Percentiles rank a stretch among this genome's conserved stretches.
phyloP scores from a whole-genome alignment of 2,797 vertebrate genomes.

The Menidia menidia region DNA sequence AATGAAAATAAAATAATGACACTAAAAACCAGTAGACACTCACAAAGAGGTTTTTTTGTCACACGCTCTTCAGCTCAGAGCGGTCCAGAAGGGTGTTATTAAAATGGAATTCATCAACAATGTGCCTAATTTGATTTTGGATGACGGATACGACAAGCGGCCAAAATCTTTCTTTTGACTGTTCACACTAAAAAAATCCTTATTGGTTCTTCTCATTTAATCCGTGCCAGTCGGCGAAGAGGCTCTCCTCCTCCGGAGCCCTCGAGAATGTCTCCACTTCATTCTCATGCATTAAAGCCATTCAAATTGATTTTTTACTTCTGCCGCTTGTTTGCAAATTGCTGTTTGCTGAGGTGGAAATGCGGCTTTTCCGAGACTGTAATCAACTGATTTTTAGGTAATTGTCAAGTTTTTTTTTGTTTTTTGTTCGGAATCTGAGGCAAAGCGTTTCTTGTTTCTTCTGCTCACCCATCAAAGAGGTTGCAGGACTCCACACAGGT shows the following conservation, averaged over 20 bases:
- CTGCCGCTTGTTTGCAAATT: conserved; percentile 36
- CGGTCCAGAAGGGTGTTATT: conserved; percentile 34
- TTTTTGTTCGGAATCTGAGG: too few species aligned
- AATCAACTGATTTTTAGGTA: conserved; percentile 5
- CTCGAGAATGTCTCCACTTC: conserved; percentile 53
- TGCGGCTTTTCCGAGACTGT: conserved; percentile 3
- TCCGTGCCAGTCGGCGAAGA: conserved; percentile 62
- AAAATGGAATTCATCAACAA: conserved; percentile 37
- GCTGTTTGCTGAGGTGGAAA: conserved; percentile 34
- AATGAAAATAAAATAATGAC: too few species aligned
- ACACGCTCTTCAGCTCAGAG: not conserved
- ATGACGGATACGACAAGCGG: conserved; percentile 28
- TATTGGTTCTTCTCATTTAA: conserved; percentile 68
- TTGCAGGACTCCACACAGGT: conserved; percentile 92
- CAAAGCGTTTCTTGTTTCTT: too few species aligned
- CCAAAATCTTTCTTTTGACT: conserved; percentile 48
- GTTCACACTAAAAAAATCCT: conserved; percentile 42
- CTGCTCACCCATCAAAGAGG: conserved; percentile 90
- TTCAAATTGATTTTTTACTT: conserved; percentile 66
- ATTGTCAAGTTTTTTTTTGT: too few species aligned
- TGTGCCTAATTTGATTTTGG: conserved; percentile 52
- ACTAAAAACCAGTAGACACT: conserved; percentile 24
- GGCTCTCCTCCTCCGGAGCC: conserved; percentile 55
- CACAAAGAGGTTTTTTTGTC: conserved; percentile 4
- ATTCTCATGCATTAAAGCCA: conserved; percentile 56